Percentiles rank a stretch among this genome's conserved stretches.
These are phyloP conservation scores for Drosophila robusta DNA, from an alignment of 2,888 invertebrate species.

Conservation along the genomic window DNA sequence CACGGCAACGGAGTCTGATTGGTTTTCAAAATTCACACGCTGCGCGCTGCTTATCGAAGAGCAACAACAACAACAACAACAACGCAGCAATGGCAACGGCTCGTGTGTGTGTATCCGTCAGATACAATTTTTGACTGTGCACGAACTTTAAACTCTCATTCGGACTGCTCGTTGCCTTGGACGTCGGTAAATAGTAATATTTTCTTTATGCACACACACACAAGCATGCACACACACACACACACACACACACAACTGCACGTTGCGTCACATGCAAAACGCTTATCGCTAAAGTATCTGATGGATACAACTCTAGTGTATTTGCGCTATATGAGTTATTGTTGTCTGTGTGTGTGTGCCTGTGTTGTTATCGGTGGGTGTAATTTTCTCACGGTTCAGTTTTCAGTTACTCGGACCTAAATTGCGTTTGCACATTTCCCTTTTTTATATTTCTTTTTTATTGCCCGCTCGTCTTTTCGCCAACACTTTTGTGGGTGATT, in stretches of 20 bases:
- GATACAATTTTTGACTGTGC: slow-evolving; percentile 62
- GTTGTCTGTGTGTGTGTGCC: not conserved
- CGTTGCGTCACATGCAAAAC: slow-evolving; percentile 73
- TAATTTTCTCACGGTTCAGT: slow-evolving; percentile 81
- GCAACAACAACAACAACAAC: slow-evolving; percentile 15
- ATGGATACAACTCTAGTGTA: slow-evolving; percentile 40
- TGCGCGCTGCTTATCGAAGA: slow-evolving; percentile 59
- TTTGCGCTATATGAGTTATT: slow-evolving; percentile 36
- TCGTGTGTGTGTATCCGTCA: slow-evolving; percentile 50
- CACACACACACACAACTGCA: slow-evolving; percentile 20
- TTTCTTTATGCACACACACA: slow-evolving; percentile 56
- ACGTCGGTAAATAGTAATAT: slow-evolving; percentile 68
- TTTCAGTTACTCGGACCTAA: slow-evolving; percentile 72
- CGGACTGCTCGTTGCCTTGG: slow-evolving; percentile 33
- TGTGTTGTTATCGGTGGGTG: slow-evolving; percentile 74
- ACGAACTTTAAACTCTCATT: slow-evolving; percentile 71
- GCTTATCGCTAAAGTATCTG: slow-evolving; percentile 66
- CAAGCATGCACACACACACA: slow-evolving; percentile 42
- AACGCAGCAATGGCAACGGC: slow-evolving; percentile 16
- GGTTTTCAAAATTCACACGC: slow-evolving; percentile 68
- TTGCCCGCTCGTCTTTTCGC: slow-evolving; percentile 56
- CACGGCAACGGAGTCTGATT: slow-evolving; percentile 51
- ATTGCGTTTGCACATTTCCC: slow-evolving; percentile 77
- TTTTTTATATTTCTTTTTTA: slow-evolving; percentile 45
- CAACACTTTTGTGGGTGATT: slow-evolving; percentile 76